These are phyloP conservation scores for Acleris emargana DNA, from an alignment of 2,888 invertebrate species.

Conservation along the genomic window DNA sequence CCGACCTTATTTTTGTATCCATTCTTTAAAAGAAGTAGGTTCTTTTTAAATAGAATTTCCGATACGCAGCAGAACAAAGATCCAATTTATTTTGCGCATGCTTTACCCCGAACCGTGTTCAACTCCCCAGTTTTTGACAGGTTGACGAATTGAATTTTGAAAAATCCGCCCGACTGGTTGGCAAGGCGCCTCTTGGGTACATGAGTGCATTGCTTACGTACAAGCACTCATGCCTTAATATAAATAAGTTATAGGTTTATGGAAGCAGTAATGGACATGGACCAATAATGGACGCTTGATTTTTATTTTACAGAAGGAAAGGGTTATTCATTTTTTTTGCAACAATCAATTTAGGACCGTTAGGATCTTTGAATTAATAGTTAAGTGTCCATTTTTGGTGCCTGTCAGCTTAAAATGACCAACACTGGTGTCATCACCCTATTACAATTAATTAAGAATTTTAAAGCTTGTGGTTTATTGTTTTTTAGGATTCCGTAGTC, in stretches of 20 bases:
- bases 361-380: too few relatives aligned
- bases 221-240: background rate
- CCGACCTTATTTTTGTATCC: too few relatives aligned
- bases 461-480: background rate
- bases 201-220: slow-evolving; percentile 12
- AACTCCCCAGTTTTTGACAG: slow-evolving; percentile 27
- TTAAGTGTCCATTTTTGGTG: too few relatives aligned
- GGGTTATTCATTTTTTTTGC: too few relatives aligned
- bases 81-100: slow-evolving; percentile 31
- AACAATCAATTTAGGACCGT: too few relatives aligned
- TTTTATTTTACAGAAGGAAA: too few relatives aligned
- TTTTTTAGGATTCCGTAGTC: too few relatives aligned
- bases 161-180: slow-evolving; percentile 23
- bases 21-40: background rate
- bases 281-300: too few relatives aligned
- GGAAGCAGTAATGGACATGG: too few relatives aligned
- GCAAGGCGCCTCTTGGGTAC: slow-evolving; percentile 14
- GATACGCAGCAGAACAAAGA: slow-evolving; percentile 26
- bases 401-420: too few relatives aligned
- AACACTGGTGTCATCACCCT: too few relatives aligned
- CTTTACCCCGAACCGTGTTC: slow-evolving; percentile 15
- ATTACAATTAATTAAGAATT: background rate
- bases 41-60: slow-evolving; percentile 10
- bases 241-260: background rate
- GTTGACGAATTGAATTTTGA: slow-evolving; percentile 35